A percentile compares a stretch with the other conserved stretches of the same genome.
These are phyloP conservation scores for Holacanthus passer DNA, from an alignment of 2,113 vertebrate species.

Conservation along the genomic window DNA sequence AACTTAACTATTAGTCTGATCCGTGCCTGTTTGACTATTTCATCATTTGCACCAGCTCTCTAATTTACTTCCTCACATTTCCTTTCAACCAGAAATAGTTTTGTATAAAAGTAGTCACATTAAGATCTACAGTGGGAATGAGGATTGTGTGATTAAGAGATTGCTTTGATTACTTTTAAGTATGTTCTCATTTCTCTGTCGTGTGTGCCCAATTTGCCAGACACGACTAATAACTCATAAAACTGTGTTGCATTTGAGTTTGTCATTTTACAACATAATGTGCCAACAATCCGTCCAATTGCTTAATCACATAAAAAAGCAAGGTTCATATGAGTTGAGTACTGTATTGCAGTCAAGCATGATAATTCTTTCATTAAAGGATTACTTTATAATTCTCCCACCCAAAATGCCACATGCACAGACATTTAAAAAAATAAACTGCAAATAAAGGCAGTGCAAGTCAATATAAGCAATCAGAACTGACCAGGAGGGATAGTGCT, in stretches of 20 bases:
- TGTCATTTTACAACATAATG: background rate
- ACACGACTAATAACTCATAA: background rate
- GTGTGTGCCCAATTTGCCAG: background rate
- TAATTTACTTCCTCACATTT: background rate
- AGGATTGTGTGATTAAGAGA: background rate
- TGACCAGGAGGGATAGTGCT: background rate
- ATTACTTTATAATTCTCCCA: fast-evolving
- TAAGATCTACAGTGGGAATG: background rate
- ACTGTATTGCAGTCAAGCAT: background rate
- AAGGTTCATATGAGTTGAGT: too few species aligned
- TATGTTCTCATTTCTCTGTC: background rate
- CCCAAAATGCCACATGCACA: background rate
- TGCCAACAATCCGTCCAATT: background rate
- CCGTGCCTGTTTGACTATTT: too few species aligned
- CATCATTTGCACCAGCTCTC: too few species aligned
- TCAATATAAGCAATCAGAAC: background rate
- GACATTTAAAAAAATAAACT: background rate
- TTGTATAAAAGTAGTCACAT: background rate
- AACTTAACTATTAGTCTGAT: too few species aligned
- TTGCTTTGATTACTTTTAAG: too few species aligned
- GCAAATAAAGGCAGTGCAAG: background rate
- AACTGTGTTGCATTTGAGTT: too few species aligned
- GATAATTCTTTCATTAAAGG: too few species aligned
- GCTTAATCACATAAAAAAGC: background rate
- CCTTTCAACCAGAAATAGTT: background rate